Base-by-base conservation (phyloP, 2,888 invertebrate species). In the Lobophora halterata region DNA sequence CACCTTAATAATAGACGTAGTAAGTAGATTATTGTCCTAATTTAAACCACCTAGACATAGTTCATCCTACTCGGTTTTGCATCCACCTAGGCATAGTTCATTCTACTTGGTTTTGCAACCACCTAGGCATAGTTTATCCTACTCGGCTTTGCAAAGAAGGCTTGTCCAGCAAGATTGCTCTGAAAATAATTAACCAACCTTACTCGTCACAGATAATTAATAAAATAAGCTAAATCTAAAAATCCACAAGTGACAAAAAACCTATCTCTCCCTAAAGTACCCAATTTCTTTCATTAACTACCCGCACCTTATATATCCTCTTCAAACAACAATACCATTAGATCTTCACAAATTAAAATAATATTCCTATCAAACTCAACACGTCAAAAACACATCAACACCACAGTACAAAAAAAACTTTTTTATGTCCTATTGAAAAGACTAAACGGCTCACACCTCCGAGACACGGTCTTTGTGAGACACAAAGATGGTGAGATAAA, bases 381-480 rank as follows among this genome's bases (percentile, higher is more conserved):
- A 53, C 46, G 55, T 54, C 53, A 55, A 44, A 50, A 51, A 52
- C 49, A 49, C 48, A 50, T 42, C 53, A 54, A 61, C 61, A 61
- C 61, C 58, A 58, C 53, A 36, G 23, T 42, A 55, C 47, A 49
- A 51, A 45, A 51, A 51, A 36, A 33, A 30, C 28, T 45, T 36
- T 45, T 36, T 46, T 49, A 47, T 38, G 21, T 42, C 33, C 40
- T 34, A 44, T 46, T 35, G 40, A 43, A 34, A 43, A 32, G 39
- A 34, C 43, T 49, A 53, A 46, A 47, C 46, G 48, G 44, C 64
- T 69, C 71, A 71, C 72, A 71, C 72, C 71, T 71, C 39, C 60
- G 54, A 59, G 59, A 70, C n/a, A n/a, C 50, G 56, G 24, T 55
- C 53, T 58, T 71, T 71, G 69, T 71, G 53, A 23, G 19, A 16